Conservation (phyloP, 2,113 vertebrate genomes). For the Paratilapia polleni region DNA sequence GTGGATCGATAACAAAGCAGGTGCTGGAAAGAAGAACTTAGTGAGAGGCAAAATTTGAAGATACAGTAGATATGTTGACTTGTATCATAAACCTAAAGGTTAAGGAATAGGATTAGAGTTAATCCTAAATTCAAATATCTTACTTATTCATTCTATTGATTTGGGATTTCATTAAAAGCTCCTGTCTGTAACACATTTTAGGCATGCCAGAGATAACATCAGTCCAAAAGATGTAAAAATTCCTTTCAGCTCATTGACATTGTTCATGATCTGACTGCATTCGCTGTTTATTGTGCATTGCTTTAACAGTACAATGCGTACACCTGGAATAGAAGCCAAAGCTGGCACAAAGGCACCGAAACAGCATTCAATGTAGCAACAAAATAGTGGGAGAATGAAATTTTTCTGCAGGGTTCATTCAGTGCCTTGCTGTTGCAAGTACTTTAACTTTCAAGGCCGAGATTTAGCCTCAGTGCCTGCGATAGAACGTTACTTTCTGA, state of each 20-base stretch:
- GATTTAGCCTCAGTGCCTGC: neutral
- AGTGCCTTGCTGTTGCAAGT: neutral
- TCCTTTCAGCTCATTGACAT: neutral
- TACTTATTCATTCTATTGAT: neutral
- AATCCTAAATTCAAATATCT: neutral
- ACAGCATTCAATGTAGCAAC: neutral
- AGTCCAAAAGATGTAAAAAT: neutral
- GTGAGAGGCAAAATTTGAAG: neutral
- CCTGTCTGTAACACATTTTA: neutral
- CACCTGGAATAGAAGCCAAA: neutral
- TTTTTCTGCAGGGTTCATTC: neutral
- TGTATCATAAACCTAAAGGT: neutral
- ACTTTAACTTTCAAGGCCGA: neutral
- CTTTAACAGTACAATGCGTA: neutral
- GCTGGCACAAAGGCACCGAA: neutral
- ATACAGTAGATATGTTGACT: neutral
- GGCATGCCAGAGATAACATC: neutral
- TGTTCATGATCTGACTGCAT: neutral
- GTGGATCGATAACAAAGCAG: constrained; percentile 8
- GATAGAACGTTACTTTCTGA: neutral
- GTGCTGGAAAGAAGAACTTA: neutral
- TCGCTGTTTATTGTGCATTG: neutral
- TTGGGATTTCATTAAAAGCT: neutral
- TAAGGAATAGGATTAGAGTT: neutral
- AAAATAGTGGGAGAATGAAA: neutral